Conservation (phyloP, 2,888 invertebrate species). For the Drosophila tanythrix region DNA sequence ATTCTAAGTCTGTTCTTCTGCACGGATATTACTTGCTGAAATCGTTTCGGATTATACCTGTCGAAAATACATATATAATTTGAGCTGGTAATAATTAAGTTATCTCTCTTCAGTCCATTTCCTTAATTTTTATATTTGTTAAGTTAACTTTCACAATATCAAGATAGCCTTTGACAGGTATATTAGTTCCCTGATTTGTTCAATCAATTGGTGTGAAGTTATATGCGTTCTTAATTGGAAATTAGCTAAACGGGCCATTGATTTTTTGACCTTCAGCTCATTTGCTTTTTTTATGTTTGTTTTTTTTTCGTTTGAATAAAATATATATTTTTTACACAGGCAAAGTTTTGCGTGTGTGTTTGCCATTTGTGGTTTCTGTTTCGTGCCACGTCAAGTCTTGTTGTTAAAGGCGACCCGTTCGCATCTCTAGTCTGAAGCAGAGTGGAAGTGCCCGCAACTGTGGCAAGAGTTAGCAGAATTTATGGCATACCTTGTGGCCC, state of each 20-base stretch:
- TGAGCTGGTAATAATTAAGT: neutral
- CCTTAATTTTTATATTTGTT: neutral
- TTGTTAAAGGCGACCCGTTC: neutral
- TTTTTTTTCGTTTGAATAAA: neutral
- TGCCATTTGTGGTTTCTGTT: slow-evolving; percentile 1
- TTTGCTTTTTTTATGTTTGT: neutral
- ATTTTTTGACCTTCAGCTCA: neutral
- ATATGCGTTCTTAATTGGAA: neutral
- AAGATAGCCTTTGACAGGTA: neutral
- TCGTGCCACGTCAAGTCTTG: neutral
- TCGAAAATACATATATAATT: neutral
- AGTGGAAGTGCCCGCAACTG: slow-evolving; percentile 20
- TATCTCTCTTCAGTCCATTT: neutral
- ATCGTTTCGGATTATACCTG: neutral
- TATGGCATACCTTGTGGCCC: slow-evolving; percentile 52
- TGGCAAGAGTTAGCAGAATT: slow-evolving; percentile 38
- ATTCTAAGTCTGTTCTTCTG: neutral
- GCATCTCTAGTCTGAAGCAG: slow-evolving; percentile 15
- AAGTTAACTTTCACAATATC: neutral
- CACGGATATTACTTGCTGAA: neutral
- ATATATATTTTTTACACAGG: neutral
- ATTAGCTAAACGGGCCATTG: neutral
- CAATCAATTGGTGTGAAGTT: neutral
- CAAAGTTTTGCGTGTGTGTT: neutral
- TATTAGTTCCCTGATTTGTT: neutral